phyloP scores from a whole-genome alignment of 2,113 vertebrate genomes.

The Myxocyprinus asiaticus region DNA sequence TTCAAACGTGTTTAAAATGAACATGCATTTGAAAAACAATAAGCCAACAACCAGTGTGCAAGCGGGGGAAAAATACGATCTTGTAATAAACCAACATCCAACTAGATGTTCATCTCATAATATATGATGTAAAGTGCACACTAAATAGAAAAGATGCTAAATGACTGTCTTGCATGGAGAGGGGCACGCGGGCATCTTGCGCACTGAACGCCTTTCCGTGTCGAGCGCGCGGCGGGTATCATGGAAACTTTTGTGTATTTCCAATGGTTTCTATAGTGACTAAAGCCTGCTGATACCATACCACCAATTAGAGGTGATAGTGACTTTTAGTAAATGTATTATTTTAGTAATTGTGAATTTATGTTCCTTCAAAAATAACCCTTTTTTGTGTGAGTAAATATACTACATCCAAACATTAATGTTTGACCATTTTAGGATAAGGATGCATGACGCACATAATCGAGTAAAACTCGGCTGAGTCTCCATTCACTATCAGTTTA shows the following conservation, averaged over 20 bases:
- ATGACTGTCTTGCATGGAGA: background rate
- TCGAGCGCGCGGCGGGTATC: conserved; percentile 39
- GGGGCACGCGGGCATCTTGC: too few relatives aligned
- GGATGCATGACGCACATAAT: background rate
- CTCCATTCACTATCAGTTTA: conserved; percentile 53
- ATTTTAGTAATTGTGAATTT: too few relatives aligned
- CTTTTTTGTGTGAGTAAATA: too few relatives aligned
- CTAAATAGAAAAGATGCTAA: background rate
- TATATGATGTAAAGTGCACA: background rate
- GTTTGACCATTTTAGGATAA: background rate
- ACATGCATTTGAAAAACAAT: background rate
- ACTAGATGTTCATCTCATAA: background rate
- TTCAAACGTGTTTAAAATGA: too few relatives aligned
- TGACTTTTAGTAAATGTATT: too few relatives aligned
- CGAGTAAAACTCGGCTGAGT: background rate
- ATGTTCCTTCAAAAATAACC: too few relatives aligned
- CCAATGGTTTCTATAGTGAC: conserved; percentile 77
- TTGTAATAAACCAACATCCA: background rate
- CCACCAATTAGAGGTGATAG: too few relatives aligned
- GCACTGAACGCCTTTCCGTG: background rate
- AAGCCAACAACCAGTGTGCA: background rate
- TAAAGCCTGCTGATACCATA: too few relatives aligned
- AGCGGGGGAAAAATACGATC: background rate
- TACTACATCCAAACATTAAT: background rate
- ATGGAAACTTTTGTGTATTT: conserved; percentile 63